These are phyloP conservation scores for Melitaea cinxia DNA, from an alignment of 1,140 invertebrate species.

Conservation along the genomic window DNA sequence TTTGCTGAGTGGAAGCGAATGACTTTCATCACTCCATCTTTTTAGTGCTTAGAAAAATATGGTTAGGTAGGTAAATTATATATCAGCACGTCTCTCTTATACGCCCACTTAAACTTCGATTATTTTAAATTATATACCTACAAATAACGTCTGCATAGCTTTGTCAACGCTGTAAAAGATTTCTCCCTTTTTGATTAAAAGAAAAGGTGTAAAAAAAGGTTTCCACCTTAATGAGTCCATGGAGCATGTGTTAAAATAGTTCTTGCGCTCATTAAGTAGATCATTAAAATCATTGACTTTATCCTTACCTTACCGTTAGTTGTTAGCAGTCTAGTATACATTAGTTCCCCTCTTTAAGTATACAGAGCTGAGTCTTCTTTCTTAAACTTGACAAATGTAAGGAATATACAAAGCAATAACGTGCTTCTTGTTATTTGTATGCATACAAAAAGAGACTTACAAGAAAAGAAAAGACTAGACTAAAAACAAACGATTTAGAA, in stretches of 20 bases:
- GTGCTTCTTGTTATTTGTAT: constrained; percentile 16
- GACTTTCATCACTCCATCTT: constrained; percentile 45
- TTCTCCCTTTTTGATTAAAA: constrained; percentile 29
- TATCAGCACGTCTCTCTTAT: constrained; percentile 47
- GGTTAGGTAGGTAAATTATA: constrained; percentile 54
- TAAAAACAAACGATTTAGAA: too few species aligned
- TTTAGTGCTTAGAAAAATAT: constrained; percentile 44
- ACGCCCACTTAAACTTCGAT: background rate
- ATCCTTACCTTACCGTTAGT: constrained; percentile 40
- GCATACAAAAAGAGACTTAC: constrained; percentile 15
- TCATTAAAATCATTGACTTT: constrained; percentile 42
- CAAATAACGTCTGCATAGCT: constrained; percentile 2
- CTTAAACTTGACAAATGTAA: constrained; percentile 27
- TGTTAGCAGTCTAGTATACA: constrained; percentile 37
- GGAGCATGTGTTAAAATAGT: constrained; percentile 40
- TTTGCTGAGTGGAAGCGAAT: constrained; percentile 72
- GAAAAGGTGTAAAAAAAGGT: constrained; percentile 41
- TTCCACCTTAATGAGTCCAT: constrained; percentile 39
- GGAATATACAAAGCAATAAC: constrained; percentile 24
- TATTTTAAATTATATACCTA: background rate
- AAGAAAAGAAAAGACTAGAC: too few species aligned
- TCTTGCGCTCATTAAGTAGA: constrained; percentile 45
- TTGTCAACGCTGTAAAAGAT: constrained; percentile 10
- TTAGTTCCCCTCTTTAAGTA: constrained; percentile 27
- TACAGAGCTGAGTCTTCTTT: constrained; percentile 27